These are phyloP conservation scores for Porites cylindrica DNA, from an alignment of 92 coral and sea anemone genomes.

Conservation along the genomic window DNA sequence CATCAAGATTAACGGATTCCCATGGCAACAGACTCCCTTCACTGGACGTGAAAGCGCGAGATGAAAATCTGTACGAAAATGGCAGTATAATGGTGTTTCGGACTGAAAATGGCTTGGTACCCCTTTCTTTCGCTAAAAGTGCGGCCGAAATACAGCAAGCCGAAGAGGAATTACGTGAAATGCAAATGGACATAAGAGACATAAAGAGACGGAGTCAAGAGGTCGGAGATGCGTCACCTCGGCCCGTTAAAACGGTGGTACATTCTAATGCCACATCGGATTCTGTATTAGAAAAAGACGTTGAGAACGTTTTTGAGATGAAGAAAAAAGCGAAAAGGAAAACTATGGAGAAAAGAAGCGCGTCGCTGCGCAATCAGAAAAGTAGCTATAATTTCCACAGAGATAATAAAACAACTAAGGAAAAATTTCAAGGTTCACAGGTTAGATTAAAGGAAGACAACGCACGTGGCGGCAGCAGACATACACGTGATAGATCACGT, in stretches of 20 bases:
- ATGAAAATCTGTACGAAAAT: conserved; percentile 68
- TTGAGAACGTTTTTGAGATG: conserved; percentile 20
- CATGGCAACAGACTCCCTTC: conserved; percentile 73
- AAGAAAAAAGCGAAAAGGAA: conserved; percentile 22
- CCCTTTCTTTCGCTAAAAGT: conserved; percentile 43
- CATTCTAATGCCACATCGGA: background rate
- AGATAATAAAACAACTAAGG: background rate
- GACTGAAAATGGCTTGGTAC: conserved; percentile 37
- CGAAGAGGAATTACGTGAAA: conserved; percentile 30
- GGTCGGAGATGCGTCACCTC: background rate
- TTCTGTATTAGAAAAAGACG: background rate
- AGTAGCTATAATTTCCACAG: background rate
- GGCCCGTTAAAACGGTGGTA: background rate
- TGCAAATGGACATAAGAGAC: conserved; percentile 35
- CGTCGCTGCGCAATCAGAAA: background rate
- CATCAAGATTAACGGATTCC: conserved; percentile 75
- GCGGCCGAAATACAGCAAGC: conserved; percentile 22
- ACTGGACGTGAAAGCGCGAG: conserved; percentile 2
- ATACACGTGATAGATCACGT: conserved; percentile 3
- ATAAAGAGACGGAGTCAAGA: conserved; percentile 16
- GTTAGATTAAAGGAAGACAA: background rate
- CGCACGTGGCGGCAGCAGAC: background rate
- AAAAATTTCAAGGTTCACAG: background rate
- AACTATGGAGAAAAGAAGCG: background rate
- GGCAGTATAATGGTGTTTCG: conserved; percentile 75